These are phyloP conservation scores for Palythoa grandis DNA, from an alignment of 92 coral and sea anemone genomes.

Conservation along the genomic window DNA sequence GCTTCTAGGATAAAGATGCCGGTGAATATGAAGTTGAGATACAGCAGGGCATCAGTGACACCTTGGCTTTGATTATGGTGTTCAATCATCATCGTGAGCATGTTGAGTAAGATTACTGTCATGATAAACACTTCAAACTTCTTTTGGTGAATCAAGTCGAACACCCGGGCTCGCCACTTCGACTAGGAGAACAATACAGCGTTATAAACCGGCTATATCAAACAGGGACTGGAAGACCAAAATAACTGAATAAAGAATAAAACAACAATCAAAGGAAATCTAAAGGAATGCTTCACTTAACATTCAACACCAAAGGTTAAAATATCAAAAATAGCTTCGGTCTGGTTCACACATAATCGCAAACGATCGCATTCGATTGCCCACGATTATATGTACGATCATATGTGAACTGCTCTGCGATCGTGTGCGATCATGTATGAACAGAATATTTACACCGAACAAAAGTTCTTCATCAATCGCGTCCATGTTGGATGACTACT, in stretches of 20 bases:
- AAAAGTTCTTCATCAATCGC: no score
- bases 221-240: not conserved
- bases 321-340: no score
- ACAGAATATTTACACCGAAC: no score
- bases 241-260: not conserved
- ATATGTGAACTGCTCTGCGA: no score
- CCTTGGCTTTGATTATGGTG: slow-evolving; percentile 82
- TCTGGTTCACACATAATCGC: no score
- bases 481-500: no score
- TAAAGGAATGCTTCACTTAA: no score
- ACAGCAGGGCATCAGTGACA: slow-evolving; percentile 71
- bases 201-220: not conserved
- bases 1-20: slow-evolving; percentile 93
- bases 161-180: slow-evolving; percentile 88
- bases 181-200: slow-evolving; percentile 52
- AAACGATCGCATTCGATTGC: no score
- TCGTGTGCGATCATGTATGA: no score
- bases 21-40: slow-evolving; percentile 88
- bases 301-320: no score
- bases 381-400: no score
- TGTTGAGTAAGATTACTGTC: slow-evolving; percentile 89
- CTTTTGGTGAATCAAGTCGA: slow-evolving; percentile 87
- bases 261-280: not conserved
- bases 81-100: slow-evolving; percentile 95
- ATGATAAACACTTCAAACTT: slow-evolving; percentile 96